phyloP scores from a whole-genome alignment of 2,797 vertebrate species.

The Neomorphus geoffroyi region DNA sequence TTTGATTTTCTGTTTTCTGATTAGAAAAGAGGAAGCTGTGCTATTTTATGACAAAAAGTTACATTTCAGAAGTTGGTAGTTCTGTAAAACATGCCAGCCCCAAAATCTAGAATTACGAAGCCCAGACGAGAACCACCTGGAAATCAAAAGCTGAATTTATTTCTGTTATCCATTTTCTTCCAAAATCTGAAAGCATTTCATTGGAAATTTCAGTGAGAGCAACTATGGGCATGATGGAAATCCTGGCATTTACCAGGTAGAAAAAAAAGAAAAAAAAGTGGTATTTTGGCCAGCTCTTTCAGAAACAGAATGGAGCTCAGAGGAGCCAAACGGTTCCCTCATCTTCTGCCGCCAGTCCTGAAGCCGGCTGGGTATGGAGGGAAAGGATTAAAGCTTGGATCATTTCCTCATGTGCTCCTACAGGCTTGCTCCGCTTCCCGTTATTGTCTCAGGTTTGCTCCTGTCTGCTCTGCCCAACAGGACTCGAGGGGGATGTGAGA shows the following conservation, averaged over 20 bases:
- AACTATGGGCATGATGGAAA: background rate
- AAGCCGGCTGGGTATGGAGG: background rate
- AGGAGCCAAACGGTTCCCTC: background rate
- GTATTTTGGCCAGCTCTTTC: background rate
- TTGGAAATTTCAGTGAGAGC: background rate
- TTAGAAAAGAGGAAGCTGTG: constrained; percentile 34
- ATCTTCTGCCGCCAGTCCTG: background rate
- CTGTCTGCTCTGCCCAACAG: background rate
- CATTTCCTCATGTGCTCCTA: background rate
- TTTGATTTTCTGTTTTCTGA: constrained; percentile 45
- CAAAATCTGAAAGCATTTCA: background rate
- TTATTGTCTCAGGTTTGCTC: background rate
- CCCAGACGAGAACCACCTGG: background rate
- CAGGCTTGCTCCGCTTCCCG: background rate
- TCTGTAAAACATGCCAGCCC: background rate
- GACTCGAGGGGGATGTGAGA: background rate
- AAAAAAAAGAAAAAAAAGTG: background rate
- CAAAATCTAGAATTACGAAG: background rate
- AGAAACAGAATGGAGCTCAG: background rate
- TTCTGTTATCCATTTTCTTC: background rate
- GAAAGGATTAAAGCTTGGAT: background rate
- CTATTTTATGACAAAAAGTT: constrained; percentile 34
- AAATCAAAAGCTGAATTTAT: constrained; percentile 2
- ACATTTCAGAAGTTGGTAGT: constrained; percentile 15
- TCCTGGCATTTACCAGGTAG: background rate